Percentiles rank a stretch among this genome's conserved stretches.
Conservation (phyloP, 2,113 vertebrate species). For the Telmatochromis brichardi region DNA sequence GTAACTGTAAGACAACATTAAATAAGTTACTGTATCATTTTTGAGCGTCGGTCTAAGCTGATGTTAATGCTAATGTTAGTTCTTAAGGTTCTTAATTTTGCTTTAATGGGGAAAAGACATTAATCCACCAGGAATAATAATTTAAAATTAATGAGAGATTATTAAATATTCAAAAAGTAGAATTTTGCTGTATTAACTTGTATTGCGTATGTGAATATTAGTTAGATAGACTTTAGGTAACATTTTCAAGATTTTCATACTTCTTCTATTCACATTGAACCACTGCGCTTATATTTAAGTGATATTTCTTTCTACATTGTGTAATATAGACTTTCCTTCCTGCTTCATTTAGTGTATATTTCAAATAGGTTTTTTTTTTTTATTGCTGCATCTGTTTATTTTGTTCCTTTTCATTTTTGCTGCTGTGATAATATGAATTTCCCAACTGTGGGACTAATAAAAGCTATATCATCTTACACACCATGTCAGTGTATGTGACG, state of each 20-base stretch:
- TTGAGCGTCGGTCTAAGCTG: background rate
- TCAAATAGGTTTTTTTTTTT: background rate
- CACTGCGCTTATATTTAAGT: background rate
- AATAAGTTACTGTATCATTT: background rate
- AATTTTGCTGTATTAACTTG: background rate
- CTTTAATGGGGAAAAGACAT: background rate
- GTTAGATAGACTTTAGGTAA: background rate
- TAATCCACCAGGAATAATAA: background rate
- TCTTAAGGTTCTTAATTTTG: background rate
- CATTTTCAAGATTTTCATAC: background rate
- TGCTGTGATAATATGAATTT: background rate
- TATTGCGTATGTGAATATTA: background rate
- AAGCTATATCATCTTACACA: background rate
- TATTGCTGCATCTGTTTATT: background rate
- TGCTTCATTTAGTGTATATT: background rate
- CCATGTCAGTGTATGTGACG: background rate
- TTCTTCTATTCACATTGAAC: background rate
- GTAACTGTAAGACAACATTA: background rate
- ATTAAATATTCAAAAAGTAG: background rate
- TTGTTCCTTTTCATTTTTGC: background rate
- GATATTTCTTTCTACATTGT: background rate
- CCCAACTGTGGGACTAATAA: background rate
- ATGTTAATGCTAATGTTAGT: background rate
- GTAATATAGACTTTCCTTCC: background rate
- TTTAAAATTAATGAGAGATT: background rate